Evolutionary conservation across 2,797 vertebrate genomes (phyloP), one percentile per base, ranked within the genome.

Genomic region (Euphonia xanthogaster): DNA sequence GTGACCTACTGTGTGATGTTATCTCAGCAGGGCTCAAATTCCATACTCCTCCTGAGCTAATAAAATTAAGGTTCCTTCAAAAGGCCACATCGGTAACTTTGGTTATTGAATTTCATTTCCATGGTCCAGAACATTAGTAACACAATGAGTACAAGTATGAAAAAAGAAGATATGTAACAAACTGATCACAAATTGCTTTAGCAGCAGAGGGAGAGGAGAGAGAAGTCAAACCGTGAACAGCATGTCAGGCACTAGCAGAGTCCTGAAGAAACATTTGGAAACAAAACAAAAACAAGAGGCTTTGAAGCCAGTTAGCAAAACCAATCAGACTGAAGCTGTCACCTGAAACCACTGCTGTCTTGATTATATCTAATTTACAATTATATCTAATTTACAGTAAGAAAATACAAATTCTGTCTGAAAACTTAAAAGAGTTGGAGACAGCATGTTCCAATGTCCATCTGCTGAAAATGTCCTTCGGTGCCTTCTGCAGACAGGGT

Each of bases 271-370:
- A 92, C 28, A 75, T 71, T 67, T 70, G 72, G 84, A 96, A 96
- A 94, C 27, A 72, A 73, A 60, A 60, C 10, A 35, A 91, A 35
- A 39, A 92, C 83, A 80, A 72, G 25, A 51, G 35, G 54, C 39
- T 96, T 87, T 95, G 89, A 97, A 97, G 77, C 42, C 85, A 87
- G 70, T 94, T 94, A 95, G 61, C 67, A 96, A 86, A 96, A 95
- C 12, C 35, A 62, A 88, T 68, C n/a, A 91, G 84, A 68, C 3
- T 42, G 39, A 18, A 77, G 9, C 25, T 48, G 39, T 54, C 47
- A 80, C 90, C 92, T 90, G 88, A 95, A 97, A 87, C 31, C 61
- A 79, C 51, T 91, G 31, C 20, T n/a, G 6, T 76, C 88, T 86
- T 57, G 50, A 88, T 88, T 66, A 62, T 57, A 92, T 71, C 48